Conservation (phyloP, 1,140 invertebrate genomes). For the Choristoneura fumiferana region DNA sequence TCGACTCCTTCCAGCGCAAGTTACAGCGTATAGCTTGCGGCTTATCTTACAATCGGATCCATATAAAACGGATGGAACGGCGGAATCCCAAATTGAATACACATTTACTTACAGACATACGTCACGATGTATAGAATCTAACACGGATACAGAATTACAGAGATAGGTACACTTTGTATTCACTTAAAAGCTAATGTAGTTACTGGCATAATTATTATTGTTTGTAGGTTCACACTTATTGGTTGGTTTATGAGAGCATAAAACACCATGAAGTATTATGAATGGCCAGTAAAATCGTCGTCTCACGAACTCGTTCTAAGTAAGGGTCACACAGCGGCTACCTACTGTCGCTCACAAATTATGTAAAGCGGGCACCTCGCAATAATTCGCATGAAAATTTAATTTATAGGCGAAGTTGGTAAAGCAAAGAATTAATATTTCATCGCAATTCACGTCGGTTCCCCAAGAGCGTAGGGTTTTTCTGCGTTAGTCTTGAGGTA, state of each 20-base stretch:
- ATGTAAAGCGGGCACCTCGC: slow-evolving; percentile 18
- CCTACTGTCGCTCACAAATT: slow-evolving; percentile 9
- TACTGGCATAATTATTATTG: too few species aligned
- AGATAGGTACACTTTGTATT: too few species aligned
- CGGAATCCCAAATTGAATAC: slow-evolving; percentile 3
- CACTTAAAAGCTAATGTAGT: too few species aligned
- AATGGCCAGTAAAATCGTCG: too few species aligned
- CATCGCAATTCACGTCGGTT: slow-evolving; percentile 45
- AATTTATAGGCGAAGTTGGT: slow-evolving; percentile 59
- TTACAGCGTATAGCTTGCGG: not conserved
- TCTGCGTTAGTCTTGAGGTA: slow-evolving; percentile 67
- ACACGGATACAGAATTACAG: too few species aligned
- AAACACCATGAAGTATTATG: too few species aligned
- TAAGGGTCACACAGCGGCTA: not conserved
- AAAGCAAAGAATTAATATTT: slow-evolving; percentile 50
- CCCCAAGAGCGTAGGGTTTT: slow-evolving; percentile 61
- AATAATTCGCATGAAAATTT: slow-evolving; percentile 53
- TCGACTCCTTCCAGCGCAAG: not conserved
- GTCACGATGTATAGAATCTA: not conserved
- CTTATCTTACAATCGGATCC: slow-evolving; percentile 1
- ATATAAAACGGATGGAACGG: not conserved
- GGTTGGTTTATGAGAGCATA: too few species aligned
- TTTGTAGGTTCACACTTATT: too few species aligned
- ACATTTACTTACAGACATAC: slow-evolving; percentile 7
- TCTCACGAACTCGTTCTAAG: too few species aligned